Evolutionary conservation across 2,797 vertebrate species (phyloP).

Genomic region (Simalia tracyae): DNA sequence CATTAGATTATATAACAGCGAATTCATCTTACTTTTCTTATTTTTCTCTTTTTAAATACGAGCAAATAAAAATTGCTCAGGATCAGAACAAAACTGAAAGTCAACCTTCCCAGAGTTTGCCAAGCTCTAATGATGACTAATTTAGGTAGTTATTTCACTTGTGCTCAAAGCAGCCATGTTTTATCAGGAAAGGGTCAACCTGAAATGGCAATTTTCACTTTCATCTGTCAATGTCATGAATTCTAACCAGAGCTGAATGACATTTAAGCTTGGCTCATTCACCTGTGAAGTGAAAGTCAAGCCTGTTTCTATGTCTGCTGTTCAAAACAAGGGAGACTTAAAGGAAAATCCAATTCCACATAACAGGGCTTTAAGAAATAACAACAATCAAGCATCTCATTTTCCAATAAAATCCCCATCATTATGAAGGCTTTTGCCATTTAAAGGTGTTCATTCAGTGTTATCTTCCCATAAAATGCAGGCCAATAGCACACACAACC

Average conservation of each 20-base stretch:
- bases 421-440: conserved; percentile 4
- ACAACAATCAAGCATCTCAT: not conserved
- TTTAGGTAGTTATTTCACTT: conserved; percentile 39
- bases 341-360: conserved; percentile 1
- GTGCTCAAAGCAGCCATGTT: conserved; percentile 45
- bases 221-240: conserved; percentile 59
- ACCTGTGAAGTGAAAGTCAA: conserved; percentile 21
- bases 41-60: not conserved
- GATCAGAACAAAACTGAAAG: conserved; percentile 28
- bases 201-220: conserved; percentile 57
- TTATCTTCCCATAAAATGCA: not conserved
- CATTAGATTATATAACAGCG: not conserved
- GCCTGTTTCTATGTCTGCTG: conserved; percentile 4
- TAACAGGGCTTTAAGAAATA: not conserved
- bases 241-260: conserved; percentile 46
- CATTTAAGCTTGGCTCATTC: conserved; percentile 28
- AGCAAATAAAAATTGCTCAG: conserved; percentile 16
- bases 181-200: conserved; percentile 48
- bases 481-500: not conserved
- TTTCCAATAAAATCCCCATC: not conserved
- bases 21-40: not conserved
- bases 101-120: conserved; percentile 17
- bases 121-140: conserved; percentile 55
- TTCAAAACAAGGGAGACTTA: conserved; percentile 20
- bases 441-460: conserved; percentile 29